Conservation (phyloP, 92 coral and sea anemone genomes). For the Epizoanthus ramosus region DNA sequence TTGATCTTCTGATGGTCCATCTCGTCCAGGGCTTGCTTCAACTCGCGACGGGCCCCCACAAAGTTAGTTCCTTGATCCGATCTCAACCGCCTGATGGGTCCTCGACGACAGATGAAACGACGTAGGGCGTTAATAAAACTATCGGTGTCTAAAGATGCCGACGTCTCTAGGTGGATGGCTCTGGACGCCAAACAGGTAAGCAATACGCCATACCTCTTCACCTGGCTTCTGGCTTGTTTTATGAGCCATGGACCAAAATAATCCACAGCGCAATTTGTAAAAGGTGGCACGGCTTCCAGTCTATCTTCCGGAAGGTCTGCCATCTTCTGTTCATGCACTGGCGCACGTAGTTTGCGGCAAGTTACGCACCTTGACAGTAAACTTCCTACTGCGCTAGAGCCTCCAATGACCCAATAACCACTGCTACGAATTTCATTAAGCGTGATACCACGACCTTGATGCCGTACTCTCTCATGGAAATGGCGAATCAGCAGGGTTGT, state of each 20-base stretch:
- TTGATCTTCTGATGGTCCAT: constrained; percentile 7
- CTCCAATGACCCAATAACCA: constrained; percentile 71
- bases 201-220: constrained; percentile 65
- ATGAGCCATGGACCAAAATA: constrained; percentile 55
- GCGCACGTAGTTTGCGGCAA: constrained; percentile 57
- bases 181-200: constrained; percentile 64
- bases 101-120: constrained; percentile 58
- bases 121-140: constrained; percentile 58
- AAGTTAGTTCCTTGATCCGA: constrained; percentile 44
- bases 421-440: constrained; percentile 49
- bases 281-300: constrained; percentile 52
- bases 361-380: constrained; percentile 38
- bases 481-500: constrained; percentile 45
- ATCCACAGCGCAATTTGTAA: constrained; percentile 58
- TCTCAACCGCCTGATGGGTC: constrained; percentile 41
- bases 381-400: constrained; percentile 44
- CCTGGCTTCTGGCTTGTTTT: constrained; percentile 55
- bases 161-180: constrained; percentile 59
- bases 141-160: constrained; percentile 55
- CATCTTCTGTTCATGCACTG: constrained; percentile 58
- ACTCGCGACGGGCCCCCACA: constrained; percentile 35
- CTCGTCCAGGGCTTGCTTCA: constrained; percentile 20
- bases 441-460: constrained; percentile 68
- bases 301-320: constrained; percentile 65
- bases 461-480: constrained; percentile 44